These are phyloP conservation scores for Anastatus disparis DNA, from an alignment of 1,140 invertebrate species.

Conservation along the genomic window DNA sequence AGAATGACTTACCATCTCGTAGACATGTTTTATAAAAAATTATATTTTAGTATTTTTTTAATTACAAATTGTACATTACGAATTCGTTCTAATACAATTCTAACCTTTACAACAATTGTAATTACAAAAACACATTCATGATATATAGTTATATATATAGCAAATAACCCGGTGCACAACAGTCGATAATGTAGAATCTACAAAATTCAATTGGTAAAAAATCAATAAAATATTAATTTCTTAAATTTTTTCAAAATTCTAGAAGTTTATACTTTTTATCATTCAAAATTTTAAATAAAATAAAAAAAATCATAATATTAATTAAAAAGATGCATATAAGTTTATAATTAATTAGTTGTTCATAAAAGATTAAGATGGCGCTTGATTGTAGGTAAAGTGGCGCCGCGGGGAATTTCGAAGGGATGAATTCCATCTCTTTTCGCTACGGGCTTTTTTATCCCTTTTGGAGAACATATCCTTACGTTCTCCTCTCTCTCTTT, in stretches of 20 bases:
- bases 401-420: constrained; percentile 1
- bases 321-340: too few relatives aligned
- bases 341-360: not conserved
- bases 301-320: too few relatives aligned
- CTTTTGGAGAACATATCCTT: constrained; percentile 21
- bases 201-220: too few relatives aligned
- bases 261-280: too few relatives aligned
- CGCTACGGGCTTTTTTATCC: constrained; percentile 15
- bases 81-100: not conserved
- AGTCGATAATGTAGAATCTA: not conserved
- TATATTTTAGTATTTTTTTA: not conserved
- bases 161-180: too few relatives aligned
- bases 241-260: too few relatives aligned
- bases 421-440: constrained; percentile 6
- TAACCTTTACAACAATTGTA: not conserved
- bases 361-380: not conserved
- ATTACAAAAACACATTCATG: not conserved
- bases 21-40: constrained; percentile 10
- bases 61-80: not conserved
- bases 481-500: not conserved
- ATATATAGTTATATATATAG: too few relatives aligned
- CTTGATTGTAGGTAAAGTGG: not conserved
- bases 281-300: too few relatives aligned
- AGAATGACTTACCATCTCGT: constrained; percentile 33
- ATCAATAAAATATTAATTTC: too few relatives aligned